These are phyloP conservation scores for Pemphredon lugubris DNA, from an alignment of 2,888 invertebrate species.

Conservation along the genomic window DNA sequence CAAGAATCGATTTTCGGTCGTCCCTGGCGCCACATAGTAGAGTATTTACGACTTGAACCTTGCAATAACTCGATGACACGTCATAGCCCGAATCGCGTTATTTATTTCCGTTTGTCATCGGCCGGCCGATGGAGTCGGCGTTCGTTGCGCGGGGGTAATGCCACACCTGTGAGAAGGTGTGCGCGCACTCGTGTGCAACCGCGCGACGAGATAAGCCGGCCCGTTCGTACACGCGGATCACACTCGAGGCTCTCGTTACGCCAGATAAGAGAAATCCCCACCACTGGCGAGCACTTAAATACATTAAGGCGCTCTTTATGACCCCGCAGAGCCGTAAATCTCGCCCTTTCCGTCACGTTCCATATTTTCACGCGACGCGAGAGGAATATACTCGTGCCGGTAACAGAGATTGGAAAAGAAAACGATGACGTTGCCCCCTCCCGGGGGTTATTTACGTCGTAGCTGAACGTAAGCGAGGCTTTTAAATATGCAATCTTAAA, in stretches of 20 bases:
- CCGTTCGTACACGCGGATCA: slow-evolving; percentile 39
- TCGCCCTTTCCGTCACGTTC: slow-evolving; percentile 67
- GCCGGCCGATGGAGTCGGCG: background rate
- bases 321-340: slow-evolving; percentile 64
- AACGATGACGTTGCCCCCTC: no score
- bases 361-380: slow-evolving; percentile 66
- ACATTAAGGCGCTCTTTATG: slow-evolving; percentile 55
- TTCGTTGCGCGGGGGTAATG: background rate
- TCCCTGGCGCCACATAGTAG: no score
- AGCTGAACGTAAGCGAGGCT: no score
- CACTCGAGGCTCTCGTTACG: slow-evolving; percentile 40
- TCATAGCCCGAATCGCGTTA: slow-evolving; percentile 35
- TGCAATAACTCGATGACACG: no score
- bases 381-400: slow-evolving; percentile 15
- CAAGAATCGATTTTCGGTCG: no score
- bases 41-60: no score
- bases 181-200: slow-evolving; percentile 5
- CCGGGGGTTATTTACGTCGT: no score
- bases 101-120: slow-evolving; percentile 29
- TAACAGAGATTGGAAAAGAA: no score
- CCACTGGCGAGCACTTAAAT: slow-evolving; percentile 33
- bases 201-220: slow-evolving; percentile 46
- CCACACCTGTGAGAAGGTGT: background rate
- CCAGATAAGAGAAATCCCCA: slow-evolving; percentile 49
- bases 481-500: no score